Base-by-base conservation (phyloP, 2,888 invertebrate species). In the Coenonympha glycerion region DNA sequence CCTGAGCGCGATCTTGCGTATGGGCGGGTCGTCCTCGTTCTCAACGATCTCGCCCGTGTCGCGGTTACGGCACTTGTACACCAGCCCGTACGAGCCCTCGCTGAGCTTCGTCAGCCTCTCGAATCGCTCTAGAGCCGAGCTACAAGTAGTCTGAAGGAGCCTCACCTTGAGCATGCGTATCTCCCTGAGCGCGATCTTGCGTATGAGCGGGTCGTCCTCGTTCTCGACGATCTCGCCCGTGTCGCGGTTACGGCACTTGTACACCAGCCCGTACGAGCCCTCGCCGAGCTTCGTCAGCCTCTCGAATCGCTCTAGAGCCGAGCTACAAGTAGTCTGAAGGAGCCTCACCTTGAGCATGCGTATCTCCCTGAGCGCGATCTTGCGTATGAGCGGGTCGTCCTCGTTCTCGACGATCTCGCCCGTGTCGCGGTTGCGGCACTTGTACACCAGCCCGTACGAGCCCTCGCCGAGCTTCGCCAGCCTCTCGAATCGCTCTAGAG, bases 31-130 rank as follows among this genome's bases (percentile, higher is more conserved):
- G 73, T 98, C 97, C 76, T 98, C 98, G 52, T 96, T 96, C 81
- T 98, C 98, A 8, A 97, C 94, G 76, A 98, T 98, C 80, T 98
- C n/a, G n/a, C n/a, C n/a, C n/a, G n/a, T n/a, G n/a, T n/a, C n/a
- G n/a, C n/a, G n/a, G n/a, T n/a, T n/a, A n/a, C n/a, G n/a, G n/a
- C n/a, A n/a, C n/a, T n/a, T n/a, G n/a, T n/a, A n/a, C n/a, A n/a
- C n/a, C n/a, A n/a, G n/a, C n/a, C n/a, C n/a, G n/a, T n/a, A n/a
- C n/a, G n/a, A n/a, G n/a, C n/a, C n/a, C n/a, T n/a, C n/a, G n/a
- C n/a, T n/a, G n/a, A 98, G 91, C 68, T 97, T 94, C 3, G 36
- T n/a, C n/a, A n/a, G n/a, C n/a, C n/a, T n/a, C 53, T n/a, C n/a
- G n/a, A n/a, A n/a, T n/a, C n/a, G n/a, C n/a, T n/a, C n/a, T n/a